Evolutionary conservation across 2,888 invertebrate species (phyloP), one percentile per base, ranked within the genome.

Genomic region (Herminia tarsipennalis): DNA sequence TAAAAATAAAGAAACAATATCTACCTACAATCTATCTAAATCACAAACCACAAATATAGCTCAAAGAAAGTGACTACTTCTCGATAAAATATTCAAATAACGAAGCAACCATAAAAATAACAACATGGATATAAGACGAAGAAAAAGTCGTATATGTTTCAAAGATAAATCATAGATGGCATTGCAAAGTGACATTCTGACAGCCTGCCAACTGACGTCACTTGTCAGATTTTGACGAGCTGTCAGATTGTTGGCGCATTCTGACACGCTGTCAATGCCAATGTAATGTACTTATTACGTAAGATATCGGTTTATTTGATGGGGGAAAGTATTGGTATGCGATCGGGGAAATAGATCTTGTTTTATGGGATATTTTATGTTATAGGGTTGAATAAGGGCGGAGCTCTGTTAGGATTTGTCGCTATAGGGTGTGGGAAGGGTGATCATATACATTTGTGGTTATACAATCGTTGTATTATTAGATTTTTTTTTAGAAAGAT

Each of bases 111-210:
- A 27, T 22, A 28, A 36, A 36, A 34, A 36, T 5, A 22, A 36
- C 12, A 21, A 21, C 16, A 20, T 6, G 13, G 1, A 33, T 27
- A 20, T n/a, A 30, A 24, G 24, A 38, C 3, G 13, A 16, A 16
- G n/a, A 27, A 5, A 5, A n/a, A 22, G 13, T 1, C 20, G 24
- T 28, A 5, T 42, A 30, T 35, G 24, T 30, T 24, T 16, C 24
- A 14, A 21, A 18, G 28, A 51, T 41, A 45, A 54, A 40, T 48
- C 39, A 39, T 43, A 24, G 10, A 39, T 43, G 40, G 10, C 18
- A 37, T 41, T 30, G 14, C 22, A 13, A n/a, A 38, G 25, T 28
- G 38, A 44, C 27, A 17, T 9, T 20, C 5, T 25, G 30, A 44
- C 20, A 32, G 18, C 30, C 25, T 6, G 37, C 16, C 43, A 37